A percentile compares a stretch with the other conserved stretches of the same genome.
Evolutionary conservation across 2,888 invertebrate genomes (phyloP).

Genomic region (Pandemis cinnamomeana): DNA sequence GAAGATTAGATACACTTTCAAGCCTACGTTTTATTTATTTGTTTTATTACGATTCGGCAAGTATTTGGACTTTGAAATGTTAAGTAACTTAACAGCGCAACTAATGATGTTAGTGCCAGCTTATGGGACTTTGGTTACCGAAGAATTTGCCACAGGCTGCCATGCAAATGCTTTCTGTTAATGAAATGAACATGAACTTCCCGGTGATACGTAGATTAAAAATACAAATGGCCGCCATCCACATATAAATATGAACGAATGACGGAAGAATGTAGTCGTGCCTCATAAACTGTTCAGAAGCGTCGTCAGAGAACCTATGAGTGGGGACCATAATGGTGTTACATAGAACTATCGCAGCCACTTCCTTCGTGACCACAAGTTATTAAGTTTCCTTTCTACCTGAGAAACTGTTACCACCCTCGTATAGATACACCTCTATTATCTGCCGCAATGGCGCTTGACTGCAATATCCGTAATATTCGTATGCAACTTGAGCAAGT

Average conservation of each 20-base stretch:
- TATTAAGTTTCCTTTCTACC: slow-evolving; percentile 41
- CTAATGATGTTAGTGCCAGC: slow-evolving; percentile 34
- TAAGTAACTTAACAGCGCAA: slow-evolving; percentile 27
- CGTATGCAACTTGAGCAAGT: slow-evolving; percentile 36
- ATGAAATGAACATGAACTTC: no score
- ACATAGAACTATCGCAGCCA: slow-evolving; percentile 4
- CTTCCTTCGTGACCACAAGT: slow-evolving; percentile 31
- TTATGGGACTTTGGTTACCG: slow-evolving; percentile 17
- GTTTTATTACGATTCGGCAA: slow-evolving; percentile 30
- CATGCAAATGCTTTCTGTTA: background rate
- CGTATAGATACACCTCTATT: slow-evolving; percentile 51
- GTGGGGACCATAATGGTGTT: background rate
- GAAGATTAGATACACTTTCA: slow-evolving; percentile 49
- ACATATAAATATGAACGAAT: no score
- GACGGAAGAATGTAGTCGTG: no score
- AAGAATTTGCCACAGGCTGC: background rate
- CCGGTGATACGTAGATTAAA: no score
- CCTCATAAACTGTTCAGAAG: background rate
- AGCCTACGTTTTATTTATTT: slow-evolving; percentile 36
- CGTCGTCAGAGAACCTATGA: background rate
- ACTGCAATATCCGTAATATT: slow-evolving; percentile 57
- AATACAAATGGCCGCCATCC: no score
- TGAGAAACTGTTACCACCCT: slow-evolving; percentile 42
- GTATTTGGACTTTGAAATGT: slow-evolving; percentile 27
- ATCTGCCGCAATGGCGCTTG: slow-evolving; percentile 60